Percentiles rank a stretch among this genome's conserved stretches.
Evolutionary conservation across 2,797 vertebrate genomes (phyloP).

Genomic region (Glyptemys insculpta): DNA sequence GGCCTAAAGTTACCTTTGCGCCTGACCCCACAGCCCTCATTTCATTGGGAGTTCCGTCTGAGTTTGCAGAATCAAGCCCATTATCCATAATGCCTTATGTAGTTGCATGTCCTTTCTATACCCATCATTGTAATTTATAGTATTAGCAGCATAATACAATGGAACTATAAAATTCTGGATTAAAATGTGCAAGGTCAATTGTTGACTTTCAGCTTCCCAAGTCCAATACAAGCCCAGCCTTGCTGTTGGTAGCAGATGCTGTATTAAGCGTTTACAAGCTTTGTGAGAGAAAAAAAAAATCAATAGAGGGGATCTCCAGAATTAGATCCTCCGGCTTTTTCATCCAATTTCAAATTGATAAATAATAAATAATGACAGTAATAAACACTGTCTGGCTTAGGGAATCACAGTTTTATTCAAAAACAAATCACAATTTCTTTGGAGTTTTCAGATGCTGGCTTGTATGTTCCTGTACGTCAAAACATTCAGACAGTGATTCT

Average conservation of each 20-base stretch:
- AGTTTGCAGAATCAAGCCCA: constrained; percentile 70
- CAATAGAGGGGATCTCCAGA: neutral
- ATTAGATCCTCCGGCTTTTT: constrained; percentile 29
- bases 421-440: neutral
- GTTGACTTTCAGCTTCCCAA: constrained; percentile 57
- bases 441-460: neutral
- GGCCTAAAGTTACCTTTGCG: neutral
- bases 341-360: constrained; percentile 42
- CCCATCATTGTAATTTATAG: constrained; percentile 76
- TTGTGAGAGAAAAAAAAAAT: constrained; percentile 27
- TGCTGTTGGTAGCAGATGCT: constrained; percentile 58
- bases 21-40: neutral
- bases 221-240: constrained; percentile 22
- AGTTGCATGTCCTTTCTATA: constrained; percentile 70
- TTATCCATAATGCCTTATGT: constrained; percentile 68
- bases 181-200: constrained; percentile 76
- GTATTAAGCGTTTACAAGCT: constrained; percentile 50
- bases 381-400: neutral
- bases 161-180: constrained; percentile 73
- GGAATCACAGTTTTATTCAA: neutral
- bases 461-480: neutral
- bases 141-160: constrained; percentile 70
- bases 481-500: neutral
- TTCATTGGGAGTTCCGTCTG: constrained; percentile 43
- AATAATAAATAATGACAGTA: constrained; percentile 36